phyloP scores from a whole-genome alignment of 1,140 invertebrate genomes.

The Microplitis demolitor region DNA sequence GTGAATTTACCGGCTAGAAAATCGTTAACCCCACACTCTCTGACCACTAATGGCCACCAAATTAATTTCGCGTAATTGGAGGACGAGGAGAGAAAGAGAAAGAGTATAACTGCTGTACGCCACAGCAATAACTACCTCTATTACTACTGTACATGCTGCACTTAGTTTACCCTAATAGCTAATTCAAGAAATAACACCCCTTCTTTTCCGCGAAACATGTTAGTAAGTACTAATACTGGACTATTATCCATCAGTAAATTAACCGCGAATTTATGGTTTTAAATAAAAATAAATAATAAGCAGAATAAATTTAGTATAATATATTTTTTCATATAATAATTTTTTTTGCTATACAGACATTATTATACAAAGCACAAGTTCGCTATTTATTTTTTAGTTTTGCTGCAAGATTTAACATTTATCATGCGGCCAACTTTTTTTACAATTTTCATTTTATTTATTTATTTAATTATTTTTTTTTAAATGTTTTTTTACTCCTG shows the following conservation, averaged over 20 bases:
- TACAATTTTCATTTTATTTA: background rate
- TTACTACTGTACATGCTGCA: no score
- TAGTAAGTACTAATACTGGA: no score
- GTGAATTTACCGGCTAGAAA: conserved; percentile 40
- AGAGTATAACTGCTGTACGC: conserved; percentile 30
- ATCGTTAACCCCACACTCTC: conserved; percentile 41
- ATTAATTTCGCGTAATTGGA: conserved; percentile 61
- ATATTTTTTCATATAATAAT: conserved; percentile 63
- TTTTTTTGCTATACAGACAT: conserved; percentile 61
- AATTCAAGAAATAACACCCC: conserved; percentile 55
- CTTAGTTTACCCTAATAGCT: conserved; percentile 57
- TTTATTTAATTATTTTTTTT: no score
- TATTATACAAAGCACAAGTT: conserved; percentile 62
- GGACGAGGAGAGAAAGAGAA: conserved; percentile 28
- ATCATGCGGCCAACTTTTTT: conserved; percentile 16
- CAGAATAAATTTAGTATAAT: conserved; percentile 61
- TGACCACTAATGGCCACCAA: conserved; percentile 53
- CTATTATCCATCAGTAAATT: background rate
- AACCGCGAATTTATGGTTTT: background rate
- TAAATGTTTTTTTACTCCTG: conserved; percentile 9
- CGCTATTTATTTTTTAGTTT: conserved; percentile 32
- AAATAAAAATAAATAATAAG: background rate
- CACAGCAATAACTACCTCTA: no score
- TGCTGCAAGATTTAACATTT: conserved; percentile 45
- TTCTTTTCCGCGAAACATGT: conserved; percentile 27